Evolutionary conservation across 2,113 vertebrate species (phyloP), one percentile per base, ranked within the genome.

Genomic region (Tachuris rubrigastra): DNA sequence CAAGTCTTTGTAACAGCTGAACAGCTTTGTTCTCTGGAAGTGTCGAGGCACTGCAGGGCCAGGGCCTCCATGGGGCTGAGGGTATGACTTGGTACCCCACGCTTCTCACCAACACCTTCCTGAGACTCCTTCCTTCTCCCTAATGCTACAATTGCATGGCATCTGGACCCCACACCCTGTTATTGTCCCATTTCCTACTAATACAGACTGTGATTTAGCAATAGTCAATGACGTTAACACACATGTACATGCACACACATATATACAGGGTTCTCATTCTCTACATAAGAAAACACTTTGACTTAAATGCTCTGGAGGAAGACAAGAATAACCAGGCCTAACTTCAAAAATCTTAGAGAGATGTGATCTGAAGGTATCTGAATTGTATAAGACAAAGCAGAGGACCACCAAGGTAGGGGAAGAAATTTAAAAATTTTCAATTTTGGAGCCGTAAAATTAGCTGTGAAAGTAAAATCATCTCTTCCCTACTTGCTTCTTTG

Each of bases 241-340:
- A 21, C 6, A 18, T 20, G 8, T 10, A 31, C 18, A n/a, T 2
- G 2, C 1, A 2, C 8, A 47, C 1, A 5, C 3, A 9, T 30
- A 49, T 44, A 30, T 47, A 58, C 27, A 58, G 10, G 1, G 1
- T 41, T 85, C 31, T 86, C 3, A 58, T 75, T 86, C 42, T 88
- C 33, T 12, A 14, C 12, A 12, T 56, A 25, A 25, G 25, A 77
- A 62, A 56, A 4, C 2, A 23, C 24, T 63, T 72, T 46, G 6
- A 78, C 65, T 55, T 0, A 58, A 85, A 78, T 1, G 4, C 12
- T 73, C 27, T 35, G 6, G 12, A 65, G 2, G 1, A 44, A 10
- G 24, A 46, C 9, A 76, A 56, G 22, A 56, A 33, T 23, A 73
- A 35, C 4, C 2, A 62, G 9, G 16, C 7, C 77, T 68, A 83